phyloP scores from a whole-genome alignment of 2,888 invertebrate genomes.

The Cotesia congregata region DNA sequence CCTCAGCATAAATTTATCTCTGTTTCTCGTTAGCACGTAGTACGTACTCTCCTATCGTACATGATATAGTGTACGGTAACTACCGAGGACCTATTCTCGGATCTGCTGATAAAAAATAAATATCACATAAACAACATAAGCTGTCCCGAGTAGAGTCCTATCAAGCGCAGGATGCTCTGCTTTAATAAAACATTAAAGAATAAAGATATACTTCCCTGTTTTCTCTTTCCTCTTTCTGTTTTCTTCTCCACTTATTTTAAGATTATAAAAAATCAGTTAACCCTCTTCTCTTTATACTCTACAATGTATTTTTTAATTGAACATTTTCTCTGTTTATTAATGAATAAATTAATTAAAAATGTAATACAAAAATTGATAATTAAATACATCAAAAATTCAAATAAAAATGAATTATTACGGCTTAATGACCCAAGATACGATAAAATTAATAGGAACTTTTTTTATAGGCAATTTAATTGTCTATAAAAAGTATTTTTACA shows the following conservation, averaged over 20 bases:
- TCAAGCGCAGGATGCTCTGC: not conserved
- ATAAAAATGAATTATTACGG: no score
- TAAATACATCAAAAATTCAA: no score
- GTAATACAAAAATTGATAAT: no score
- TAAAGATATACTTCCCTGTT: not conserved
- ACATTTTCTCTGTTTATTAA: no score
- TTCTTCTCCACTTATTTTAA: not conserved
- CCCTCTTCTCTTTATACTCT: not conserved
- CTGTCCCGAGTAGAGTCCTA: not conserved
- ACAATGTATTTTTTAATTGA: no score
- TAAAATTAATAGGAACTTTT: no score
- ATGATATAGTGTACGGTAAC: not conserved
- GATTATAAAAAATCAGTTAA: not conserved
- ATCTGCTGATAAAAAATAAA: not conserved
- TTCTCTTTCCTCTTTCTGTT: not conserved
- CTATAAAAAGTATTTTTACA: no score
- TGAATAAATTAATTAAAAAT: no score
- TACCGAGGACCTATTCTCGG: not conserved
- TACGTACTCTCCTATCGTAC: slow-evolving; percentile 3
- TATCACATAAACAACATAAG: not conserved
- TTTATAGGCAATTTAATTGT: no score
- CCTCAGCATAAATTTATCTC: slow-evolving; percentile 23
- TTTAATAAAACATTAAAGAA: not conserved
- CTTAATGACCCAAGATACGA: no score
- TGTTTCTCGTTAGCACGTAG: slow-evolving; percentile 24